Percentiles rank a stretch among this genome's conserved stretches.
Conservation (phyloP, 2,888 invertebrate species). For the Lasioglossum oenotherae region DNA sequence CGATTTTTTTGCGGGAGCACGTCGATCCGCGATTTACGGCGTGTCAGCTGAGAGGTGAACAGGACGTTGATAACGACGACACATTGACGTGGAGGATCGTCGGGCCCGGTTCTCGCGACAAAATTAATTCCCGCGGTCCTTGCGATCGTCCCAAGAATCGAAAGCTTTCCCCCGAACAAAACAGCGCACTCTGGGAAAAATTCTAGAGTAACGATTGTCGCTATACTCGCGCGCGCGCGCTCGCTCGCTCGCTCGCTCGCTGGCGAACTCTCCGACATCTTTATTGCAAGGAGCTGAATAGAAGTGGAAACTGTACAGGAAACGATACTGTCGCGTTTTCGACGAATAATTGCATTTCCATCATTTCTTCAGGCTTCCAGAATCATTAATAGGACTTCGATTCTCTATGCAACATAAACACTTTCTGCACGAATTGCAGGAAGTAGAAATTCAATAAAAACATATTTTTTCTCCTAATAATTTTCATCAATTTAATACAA, state of each 20-base stretch:
- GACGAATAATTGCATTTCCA: background rate
- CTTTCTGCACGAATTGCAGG: background rate
- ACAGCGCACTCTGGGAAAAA: background rate
- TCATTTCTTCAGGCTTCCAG: background rate
- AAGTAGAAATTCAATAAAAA: background rate
- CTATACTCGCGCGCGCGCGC: background rate
- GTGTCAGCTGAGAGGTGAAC: constrained; percentile 69
- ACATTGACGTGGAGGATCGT: constrained; percentile 64
- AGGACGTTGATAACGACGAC: constrained; percentile 73
- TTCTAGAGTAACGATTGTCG: background rate
- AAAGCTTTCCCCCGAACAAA: background rate
- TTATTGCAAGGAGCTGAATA: background rate
- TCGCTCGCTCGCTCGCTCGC: background rate
- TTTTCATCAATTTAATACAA: no score
- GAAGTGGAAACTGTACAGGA: background rate
- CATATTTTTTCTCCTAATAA: background rate
- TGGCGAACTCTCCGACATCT: background rate
- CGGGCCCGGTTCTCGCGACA: constrained; percentile 37
- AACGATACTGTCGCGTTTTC: background rate
- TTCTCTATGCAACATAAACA: background rate
- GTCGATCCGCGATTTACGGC: constrained; percentile 70
- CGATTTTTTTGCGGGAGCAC: constrained; percentile 50
- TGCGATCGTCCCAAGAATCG: constrained; percentile 7
- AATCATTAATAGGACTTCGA: background rate
- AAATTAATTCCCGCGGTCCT: constrained; percentile 58